phyloP scores from a whole-genome alignment of 2,888 invertebrate genomes.

The Morpho deidamia region DNA sequence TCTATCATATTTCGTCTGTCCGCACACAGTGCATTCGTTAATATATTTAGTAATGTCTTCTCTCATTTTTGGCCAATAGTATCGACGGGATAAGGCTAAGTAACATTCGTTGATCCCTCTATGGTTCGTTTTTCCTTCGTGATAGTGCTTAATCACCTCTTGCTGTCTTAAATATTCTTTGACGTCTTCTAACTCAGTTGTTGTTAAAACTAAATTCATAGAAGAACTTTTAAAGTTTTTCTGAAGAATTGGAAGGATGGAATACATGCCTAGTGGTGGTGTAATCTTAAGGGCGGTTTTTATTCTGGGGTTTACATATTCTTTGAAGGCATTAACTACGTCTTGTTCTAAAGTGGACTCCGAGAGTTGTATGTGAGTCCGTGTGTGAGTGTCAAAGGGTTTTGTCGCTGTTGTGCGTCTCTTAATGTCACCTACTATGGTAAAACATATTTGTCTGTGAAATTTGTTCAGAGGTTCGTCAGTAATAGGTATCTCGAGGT shows the following conservation, averaged over 20 bases:
- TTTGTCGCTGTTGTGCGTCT: conserved; percentile 10
- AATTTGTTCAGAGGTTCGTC: conserved; percentile 17
- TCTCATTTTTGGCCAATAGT: conserved; percentile 31
- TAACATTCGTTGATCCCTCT: conserved; percentile 28
- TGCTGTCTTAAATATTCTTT: conserved; percentile 28
- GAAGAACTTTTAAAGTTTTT: conserved; percentile 25
- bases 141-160: conserved; percentile 28
- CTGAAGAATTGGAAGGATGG: conserved; percentile 26
- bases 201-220: conserved; percentile 26
- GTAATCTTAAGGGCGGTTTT: conserved; percentile 27
- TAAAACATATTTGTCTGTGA: conserved; percentile 8
- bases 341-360: conserved; percentile 26
- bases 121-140: conserved; percentile 32
- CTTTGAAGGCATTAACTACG: conserved; percentile 26
- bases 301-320: conserved; percentile 30
- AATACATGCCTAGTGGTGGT: conserved; percentile 22
- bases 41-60: conserved; percentile 29
- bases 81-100: conserved; percentile 22
- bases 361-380: conserved; percentile 23
- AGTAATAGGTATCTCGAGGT: conserved; percentile 10
- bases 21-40: conserved; percentile 25
- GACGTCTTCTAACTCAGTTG: conserved; percentile 26
- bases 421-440: conserved; percentile 15
- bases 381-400: conserved; percentile 20
- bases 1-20: conserved; percentile 24